Percentiles rank a stretch among this genome's conserved stretches.
phyloP scores from a whole-genome alignment of 1,140 invertebrate species.

The Drosophila bocki region DNA sequence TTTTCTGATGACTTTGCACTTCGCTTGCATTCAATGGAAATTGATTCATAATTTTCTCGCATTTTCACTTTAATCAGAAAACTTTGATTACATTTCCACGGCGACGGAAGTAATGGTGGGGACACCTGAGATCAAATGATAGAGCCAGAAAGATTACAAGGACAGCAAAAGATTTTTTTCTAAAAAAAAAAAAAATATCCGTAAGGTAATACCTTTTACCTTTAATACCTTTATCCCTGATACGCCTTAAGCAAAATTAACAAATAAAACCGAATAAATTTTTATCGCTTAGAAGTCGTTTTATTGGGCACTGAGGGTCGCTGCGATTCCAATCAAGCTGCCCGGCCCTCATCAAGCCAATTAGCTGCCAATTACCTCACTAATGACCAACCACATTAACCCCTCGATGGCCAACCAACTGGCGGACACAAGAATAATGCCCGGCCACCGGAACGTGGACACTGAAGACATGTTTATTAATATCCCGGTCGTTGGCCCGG shows the following conservation, averaged over 20 bases:
- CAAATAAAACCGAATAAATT: background rate
- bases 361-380: constrained; percentile 73
- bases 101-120: background rate
- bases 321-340: constrained; percentile 34
- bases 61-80: constrained; percentile 68
- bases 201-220: background rate
- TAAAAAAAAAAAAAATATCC: background rate
- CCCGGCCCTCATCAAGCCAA: constrained; percentile 46
- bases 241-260: background rate
- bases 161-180: accelerated
- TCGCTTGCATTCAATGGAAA: constrained; percentile 39
- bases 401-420: constrained; percentile 20
- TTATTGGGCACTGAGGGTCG: constrained; percentile 3
- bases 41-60: constrained; percentile 74
- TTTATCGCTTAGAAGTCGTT: background rate
- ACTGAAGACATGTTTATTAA: constrained; percentile 48
- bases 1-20: constrained; percentile 60
- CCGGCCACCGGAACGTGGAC: constrained; percentile 18
- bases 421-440: constrained; percentile 24
- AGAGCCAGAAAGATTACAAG: background rate
- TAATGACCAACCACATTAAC: constrained; percentile 69
- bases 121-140: background rate
- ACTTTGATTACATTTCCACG: constrained; percentile 58
- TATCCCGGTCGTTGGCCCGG: constrained; percentile 19
- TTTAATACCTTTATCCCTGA: background rate